Base-by-base conservation (phyloP, 1,140 invertebrate species). In the Ephestia elutella region DNA sequence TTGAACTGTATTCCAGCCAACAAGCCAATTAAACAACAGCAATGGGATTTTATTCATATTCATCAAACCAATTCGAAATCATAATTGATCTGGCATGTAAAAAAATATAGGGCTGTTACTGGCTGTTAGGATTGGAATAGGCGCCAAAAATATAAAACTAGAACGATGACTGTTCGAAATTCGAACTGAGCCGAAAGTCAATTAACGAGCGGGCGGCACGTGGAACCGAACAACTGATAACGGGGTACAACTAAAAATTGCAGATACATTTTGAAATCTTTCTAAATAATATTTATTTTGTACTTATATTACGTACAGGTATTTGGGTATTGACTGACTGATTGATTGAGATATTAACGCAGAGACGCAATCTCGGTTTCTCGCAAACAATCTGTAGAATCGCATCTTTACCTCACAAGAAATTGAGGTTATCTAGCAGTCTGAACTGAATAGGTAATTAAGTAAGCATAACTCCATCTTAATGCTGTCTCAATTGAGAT, bases 11-110 rank as follows among this genome's bases (percentile, higher is more conserved):
- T 81, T 78, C 77, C 71, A 69, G 62, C 68, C 80, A 84, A 86
- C 82, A 63, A 85, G 80, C 62, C 82, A 83, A 87, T 87, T 85
- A 87, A 84, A 74, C 78, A 84, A 82, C 68, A 75, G 76, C 80
- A 80, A 85, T 85, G 76, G 78, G 75, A 86, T 83, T 84, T 83
- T 84, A 86, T 86, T 87, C 78, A 82, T 79, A 84, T 87, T 82
- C 84, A 87, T 87, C 81, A 85, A 87, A 84, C 81, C 82, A 85
- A 84, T 86, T 86, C 77, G 81, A 79, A 83, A 85, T 87, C 82
- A 86, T 86, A 87, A 87, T 87, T 87, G 85, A 86, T 84, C 84
- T 81, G 77, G 71, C 77, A 77, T 80, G 75, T 86, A 87, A 87
- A 87, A 87, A 86, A 84, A 79, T 80, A 78, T 73, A 81, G 81